phyloP scores from a whole-genome alignment of 2,797 vertebrate genomes.

The Poeciliopsis turneri region DNA sequence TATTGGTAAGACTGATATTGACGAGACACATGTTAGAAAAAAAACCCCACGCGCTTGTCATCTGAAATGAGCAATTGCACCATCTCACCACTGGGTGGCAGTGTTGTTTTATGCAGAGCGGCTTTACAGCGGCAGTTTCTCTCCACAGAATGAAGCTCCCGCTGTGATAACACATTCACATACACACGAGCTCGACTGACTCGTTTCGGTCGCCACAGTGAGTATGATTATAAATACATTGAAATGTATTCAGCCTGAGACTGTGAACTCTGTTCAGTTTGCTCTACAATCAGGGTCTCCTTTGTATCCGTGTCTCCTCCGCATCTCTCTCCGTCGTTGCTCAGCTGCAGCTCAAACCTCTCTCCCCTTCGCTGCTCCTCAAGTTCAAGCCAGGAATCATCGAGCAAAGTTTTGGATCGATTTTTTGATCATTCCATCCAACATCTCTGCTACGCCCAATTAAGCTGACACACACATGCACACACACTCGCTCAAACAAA shows the following conservation, averaged over 20 bases:
- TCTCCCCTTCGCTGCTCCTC: background rate
- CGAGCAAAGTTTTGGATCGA: conserved; percentile 58
- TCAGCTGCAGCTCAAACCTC: background rate
- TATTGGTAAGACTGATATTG: background rate
- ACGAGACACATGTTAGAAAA: background rate
- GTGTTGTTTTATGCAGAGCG: conserved; percentile 34
- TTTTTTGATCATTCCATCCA: conserved; percentile 53
- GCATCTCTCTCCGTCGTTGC: too few relatives aligned
- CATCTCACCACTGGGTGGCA: conserved; percentile 56
- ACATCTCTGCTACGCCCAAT: conserved; percentile 49
- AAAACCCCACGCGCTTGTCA: background rate
- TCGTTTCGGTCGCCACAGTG: conserved; percentile 29
- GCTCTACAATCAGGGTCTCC: background rate
- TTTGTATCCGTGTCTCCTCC: conserved; percentile 7
- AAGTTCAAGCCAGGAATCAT: conserved; percentile 43
- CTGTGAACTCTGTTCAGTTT: conserved; percentile 12
- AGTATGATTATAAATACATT: conserved; percentile 50
- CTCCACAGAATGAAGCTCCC: conserved; percentile 25
- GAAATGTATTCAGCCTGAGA: conserved; percentile 44
- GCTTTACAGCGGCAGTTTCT: background rate
- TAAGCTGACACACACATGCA: conserved; percentile 37
- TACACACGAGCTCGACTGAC: conserved; percentile 24
- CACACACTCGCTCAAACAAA: background rate
- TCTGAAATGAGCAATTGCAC: background rate
- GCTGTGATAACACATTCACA: conserved; percentile 50